Percentiles rank a stretch among this genome's conserved stretches.
Conservation (phyloP, 2,888 invertebrate genomes). For the Caenorhabditis uteleia region DNA sequence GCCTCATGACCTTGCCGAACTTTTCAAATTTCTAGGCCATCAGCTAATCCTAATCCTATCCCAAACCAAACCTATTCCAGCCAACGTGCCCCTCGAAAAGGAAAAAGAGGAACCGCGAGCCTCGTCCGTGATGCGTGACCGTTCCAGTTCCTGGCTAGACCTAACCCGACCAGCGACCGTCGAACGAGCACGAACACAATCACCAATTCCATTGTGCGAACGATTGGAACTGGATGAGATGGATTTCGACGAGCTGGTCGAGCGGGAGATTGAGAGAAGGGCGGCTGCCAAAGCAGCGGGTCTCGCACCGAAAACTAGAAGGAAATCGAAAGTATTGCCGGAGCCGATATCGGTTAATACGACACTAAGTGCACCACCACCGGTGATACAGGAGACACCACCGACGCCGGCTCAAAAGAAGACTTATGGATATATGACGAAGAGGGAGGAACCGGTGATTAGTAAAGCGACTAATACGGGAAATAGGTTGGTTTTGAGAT, state of each 20-base stretch:
- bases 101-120: slow-evolving; percentile 41
- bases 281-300: slow-evolving; percentile 20
- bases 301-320: background rate
- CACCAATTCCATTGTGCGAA: slow-evolving; percentile 39
- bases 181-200: slow-evolving; percentile 44
- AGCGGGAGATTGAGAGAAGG: slow-evolving; percentile 17
- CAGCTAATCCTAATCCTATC: background rate
- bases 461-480: slow-evolving; percentile 26
- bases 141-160: slow-evolving; percentile 40
- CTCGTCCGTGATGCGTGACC: slow-evolving; percentile 33
- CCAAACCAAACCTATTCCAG: slow-evolving; percentile 19
- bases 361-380: slow-evolving; percentile 12
- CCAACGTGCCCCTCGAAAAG: slow-evolving; percentile 44
- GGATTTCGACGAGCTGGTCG: slow-evolving; percentile 31
- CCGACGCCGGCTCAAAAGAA: slow-evolving; percentile 44
- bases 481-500: slow-evolving; percentile 14
- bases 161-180: slow-evolving; percentile 20
- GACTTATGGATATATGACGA: slow-evolving; percentile 28
- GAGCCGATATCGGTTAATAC: slow-evolving; percentile 37
- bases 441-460: too few relatives aligned
- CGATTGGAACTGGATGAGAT: slow-evolving; percentile 31
- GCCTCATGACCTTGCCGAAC: too few relatives aligned
- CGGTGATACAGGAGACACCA: slow-evolving; percentile 49
- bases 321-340: slow-evolving; percentile 22
- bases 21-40: background rate